Percentiles rank a stretch among this genome's conserved stretches.
Evolutionary conservation across 1,140 invertebrate species (phyloP).

Genomic region (Rhopalosiphum maidis): DNA sequence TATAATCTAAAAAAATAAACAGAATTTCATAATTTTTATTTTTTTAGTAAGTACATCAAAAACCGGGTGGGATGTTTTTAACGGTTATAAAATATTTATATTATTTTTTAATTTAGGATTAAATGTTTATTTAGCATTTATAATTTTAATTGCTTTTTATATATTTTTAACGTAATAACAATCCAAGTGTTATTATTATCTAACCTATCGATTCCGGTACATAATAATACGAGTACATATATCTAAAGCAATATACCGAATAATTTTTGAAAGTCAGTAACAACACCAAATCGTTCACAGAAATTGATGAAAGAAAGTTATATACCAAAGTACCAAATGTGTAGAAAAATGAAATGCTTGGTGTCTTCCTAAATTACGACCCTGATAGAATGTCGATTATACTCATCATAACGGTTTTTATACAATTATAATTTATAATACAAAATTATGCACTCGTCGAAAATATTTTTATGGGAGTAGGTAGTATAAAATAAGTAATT

Average conservation of each 20-base stretch:
- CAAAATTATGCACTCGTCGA: background rate
- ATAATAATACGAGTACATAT: background rate
- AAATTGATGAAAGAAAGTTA: background rate
- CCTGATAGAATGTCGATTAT: background rate
- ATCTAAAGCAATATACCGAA: background rate
- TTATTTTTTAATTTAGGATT: background rate
- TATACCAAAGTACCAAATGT: background rate
- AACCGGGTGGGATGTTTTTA: background rate
- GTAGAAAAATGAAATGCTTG: background rate
- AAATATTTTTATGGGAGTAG: background rate
- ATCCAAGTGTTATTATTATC: background rate
- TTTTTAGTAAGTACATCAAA: background rate
- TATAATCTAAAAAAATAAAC: background rate
- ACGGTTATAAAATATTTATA: no score
- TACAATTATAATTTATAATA: background rate
- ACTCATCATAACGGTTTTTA: background rate
- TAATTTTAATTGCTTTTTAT: background rate
- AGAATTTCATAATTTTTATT: background rate
- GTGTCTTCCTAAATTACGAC: background rate
- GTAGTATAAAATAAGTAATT: background rate
- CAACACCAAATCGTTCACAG: background rate
- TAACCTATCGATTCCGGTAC: no score
- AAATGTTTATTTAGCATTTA: no score
- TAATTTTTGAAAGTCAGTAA: background rate
- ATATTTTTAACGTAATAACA: background rate